Conservation (phyloP, 2,888 invertebrate species). For the Campoletis raptor region DNA sequence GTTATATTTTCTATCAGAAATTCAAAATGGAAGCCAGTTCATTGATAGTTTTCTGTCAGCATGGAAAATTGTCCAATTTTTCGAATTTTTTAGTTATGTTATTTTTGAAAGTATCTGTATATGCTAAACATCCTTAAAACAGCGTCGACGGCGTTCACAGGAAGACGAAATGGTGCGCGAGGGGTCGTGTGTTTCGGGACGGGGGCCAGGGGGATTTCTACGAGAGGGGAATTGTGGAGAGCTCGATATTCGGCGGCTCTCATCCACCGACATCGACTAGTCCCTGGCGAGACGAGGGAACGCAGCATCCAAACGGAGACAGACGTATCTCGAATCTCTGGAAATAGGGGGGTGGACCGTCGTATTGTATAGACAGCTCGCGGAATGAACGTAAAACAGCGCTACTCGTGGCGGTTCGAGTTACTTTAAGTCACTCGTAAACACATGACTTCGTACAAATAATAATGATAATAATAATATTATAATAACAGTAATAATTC, state of each 20-base stretch:
- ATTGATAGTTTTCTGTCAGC: background rate
- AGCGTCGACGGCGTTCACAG: conserved; percentile 25
- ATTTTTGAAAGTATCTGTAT: conserved; percentile 14
- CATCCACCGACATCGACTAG: conserved; percentile 60
- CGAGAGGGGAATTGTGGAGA: conserved; percentile 62
- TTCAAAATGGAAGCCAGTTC: background rate
- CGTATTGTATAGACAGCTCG: conserved; percentile 4
- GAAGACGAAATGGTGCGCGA: conserved; percentile 28
- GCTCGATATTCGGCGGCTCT: conserved; percentile 58
- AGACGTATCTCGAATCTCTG: conserved; percentile 47
- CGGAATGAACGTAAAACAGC: conserved; percentile 7
- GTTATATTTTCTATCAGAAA: background rate
- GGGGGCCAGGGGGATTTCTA: conserved; percentile 40
- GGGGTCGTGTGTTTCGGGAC: conserved; percentile 8
- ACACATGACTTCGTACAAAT: background rate
- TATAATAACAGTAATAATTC: background rate
- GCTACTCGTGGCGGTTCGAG: conserved; percentile 26
- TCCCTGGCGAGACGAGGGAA: conserved; percentile 57
- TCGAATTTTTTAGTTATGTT: background rate
- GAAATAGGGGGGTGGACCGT: conserved; percentile 31
- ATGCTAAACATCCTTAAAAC: conserved; percentile 44
- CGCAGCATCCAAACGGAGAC: conserved; percentile 39
- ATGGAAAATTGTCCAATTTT: background rate
- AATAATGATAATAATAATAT: background rate
- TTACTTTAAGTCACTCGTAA: conserved; percentile 3